A percentile compares a stretch with the other conserved stretches of the same genome.
Evolutionary conservation across 2,113 vertebrate species (phyloP).

Genomic region (Scatophagus argus): DNA sequence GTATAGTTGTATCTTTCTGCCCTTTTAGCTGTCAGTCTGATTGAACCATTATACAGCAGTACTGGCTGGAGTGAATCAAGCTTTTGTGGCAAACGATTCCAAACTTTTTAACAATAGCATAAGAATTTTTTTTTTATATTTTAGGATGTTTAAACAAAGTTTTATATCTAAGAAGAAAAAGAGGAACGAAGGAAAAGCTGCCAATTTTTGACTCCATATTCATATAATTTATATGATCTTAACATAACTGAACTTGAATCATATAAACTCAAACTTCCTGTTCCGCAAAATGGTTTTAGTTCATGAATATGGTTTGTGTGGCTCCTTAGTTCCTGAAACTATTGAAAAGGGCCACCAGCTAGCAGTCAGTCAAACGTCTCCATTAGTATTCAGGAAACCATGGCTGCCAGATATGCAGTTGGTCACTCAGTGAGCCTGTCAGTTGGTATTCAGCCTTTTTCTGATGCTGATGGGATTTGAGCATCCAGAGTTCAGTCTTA

Average conservation of each 20-base stretch:
- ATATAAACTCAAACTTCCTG: background rate
- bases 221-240: background rate
- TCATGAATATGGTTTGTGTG: background rate
- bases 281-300: background rate
- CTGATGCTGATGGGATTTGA: constrained; percentile 72
- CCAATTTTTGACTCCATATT: background rate
- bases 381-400: constrained; percentile 44
- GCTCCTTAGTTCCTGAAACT: background rate
- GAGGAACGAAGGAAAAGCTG: background rate
- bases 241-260: background rate
- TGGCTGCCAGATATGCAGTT: constrained; percentile 28
- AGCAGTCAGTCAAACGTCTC: constrained; percentile 19
- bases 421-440: constrained; percentile 54
- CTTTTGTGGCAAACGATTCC: too few species aligned
- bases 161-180: background rate
- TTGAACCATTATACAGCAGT: too few species aligned
- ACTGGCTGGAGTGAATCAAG: too few species aligned
- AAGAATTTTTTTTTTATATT: background rate
- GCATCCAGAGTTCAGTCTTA: constrained; percentile 65
- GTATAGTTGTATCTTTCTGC: too few species aligned
- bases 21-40: too few species aligned
- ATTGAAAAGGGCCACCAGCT: background rate
- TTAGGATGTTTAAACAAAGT: too few species aligned
- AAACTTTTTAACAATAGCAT: too few species aligned
- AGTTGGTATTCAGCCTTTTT: constrained; percentile 45